Base-by-base conservation (phyloP, 1,140 invertebrate genomes). In the Macrobrachium rosenbergii region DNA sequence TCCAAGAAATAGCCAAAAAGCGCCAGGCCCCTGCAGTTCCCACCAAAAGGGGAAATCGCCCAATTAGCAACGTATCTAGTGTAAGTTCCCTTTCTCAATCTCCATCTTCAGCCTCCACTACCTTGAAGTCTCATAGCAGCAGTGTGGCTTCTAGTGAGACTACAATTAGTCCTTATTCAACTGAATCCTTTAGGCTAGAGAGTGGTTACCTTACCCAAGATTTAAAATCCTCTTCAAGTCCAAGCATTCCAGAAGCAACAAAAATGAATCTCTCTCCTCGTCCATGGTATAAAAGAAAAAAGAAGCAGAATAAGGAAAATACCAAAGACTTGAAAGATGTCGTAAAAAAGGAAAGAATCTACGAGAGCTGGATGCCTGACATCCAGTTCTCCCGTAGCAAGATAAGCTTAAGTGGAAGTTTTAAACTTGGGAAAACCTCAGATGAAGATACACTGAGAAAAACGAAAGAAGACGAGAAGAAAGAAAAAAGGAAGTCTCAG, bases 401-500 rank as follows among this genome's bases (percentile, higher is more conserved):
- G 43, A 72, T 82, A 2, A 83, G 64, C 28, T 58, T 88, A 43
- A 63, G n/a, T 14, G 86, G 73, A 19, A 79, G 58, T 69, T 64
- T 83, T 10, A 78, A 67, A 28, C 78, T 76, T 58, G 67, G 73
- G 17, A 88, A 82, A 64, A 82, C 45, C 58, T 63, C 37, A 21
- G 69, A 76, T 67, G 63, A 82, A 52, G 23, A 62, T 16, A 43
- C 86, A n/a, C 52, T 60, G 6, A 85, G 76, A 23, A 82, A 82
- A 59, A 52, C 75, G 28, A 88, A 88, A 67, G 86, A 88, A 19
- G 75, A 77, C 0, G 80, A 88, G 23, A 82, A 82, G 60, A 89
- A 88, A 14, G 84, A 87, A 23, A 95, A 95, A 90, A 91, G 94
- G 43, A 93, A 92, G 80, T 94, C 94, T 0, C 93, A 94, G 14